Percentiles rank a stretch among this genome's conserved stretches.
Evolutionary conservation across 1,140 invertebrate species (phyloP).

Genomic region (Ruditapes philippinarum): DNA sequence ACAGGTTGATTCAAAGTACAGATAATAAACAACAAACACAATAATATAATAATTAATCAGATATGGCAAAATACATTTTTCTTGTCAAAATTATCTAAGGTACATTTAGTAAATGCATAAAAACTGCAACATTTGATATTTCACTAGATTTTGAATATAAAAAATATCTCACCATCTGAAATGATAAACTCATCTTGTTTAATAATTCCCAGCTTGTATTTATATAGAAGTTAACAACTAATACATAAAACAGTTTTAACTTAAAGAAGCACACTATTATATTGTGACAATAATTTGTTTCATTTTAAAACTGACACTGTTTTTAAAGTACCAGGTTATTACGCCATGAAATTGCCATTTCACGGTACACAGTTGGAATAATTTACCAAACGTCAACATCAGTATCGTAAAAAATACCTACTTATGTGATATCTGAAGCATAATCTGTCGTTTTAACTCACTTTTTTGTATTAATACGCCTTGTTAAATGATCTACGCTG

Average conservation of each 20-base stretch:
- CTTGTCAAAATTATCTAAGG: too few species aligned
- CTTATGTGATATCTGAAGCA: neutral
- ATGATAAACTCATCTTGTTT: too few species aligned
- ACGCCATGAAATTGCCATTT: conserved; percentile 35
- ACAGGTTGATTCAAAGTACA: too few species aligned
- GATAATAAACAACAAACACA: too few species aligned
- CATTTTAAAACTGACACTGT: conserved; percentile 4
- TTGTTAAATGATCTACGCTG: neutral
- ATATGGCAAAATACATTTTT: too few species aligned
- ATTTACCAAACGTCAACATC: conserved; percentile 18
- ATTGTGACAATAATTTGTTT: neutral
- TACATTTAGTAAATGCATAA: too few species aligned
- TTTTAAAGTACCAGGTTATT: neutral
- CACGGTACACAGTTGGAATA: neutral
- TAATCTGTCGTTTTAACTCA: neutral
- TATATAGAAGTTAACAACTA: too few species aligned
- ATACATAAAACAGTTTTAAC: neutral
- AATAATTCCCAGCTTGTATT: too few species aligned
- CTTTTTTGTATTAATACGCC: neutral
- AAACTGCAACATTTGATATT: too few species aligned
- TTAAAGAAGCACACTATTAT: neutral
- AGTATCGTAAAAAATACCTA: neutral
- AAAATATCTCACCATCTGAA: too few species aligned
- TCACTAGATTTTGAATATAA: too few species aligned
- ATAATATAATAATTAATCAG: too few species aligned